Evolutionary conservation across 2,113 vertebrate genomes (phyloP).

Genomic region (Sinocyclocheilus maitianheensis): DNA sequence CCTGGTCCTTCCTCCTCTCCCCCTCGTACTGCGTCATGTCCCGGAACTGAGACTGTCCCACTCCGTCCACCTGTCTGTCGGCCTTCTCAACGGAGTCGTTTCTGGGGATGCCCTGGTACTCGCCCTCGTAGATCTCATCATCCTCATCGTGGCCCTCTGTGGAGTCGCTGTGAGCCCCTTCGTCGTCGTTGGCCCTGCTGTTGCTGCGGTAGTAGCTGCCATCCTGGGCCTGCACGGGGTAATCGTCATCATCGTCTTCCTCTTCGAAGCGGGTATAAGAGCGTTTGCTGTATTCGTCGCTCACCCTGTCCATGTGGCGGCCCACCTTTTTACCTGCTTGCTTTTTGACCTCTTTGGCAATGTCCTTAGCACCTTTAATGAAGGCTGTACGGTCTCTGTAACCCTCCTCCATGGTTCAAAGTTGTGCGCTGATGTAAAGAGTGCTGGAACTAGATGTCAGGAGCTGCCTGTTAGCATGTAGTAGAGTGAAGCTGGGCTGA

Average conservation of each 20-base stretch:
- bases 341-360: conserved; percentile 94
- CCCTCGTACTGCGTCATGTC: conserved; percentile 77
- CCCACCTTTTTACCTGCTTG: conserved; percentile 92
- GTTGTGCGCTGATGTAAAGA: conserved; percentile 27
- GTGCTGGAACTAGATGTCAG: conserved; percentile 57
- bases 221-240: conserved; percentile 71
- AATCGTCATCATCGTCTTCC: conserved; percentile 92
- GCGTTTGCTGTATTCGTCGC: conserved; percentile 91
- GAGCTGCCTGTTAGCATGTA: conserved; percentile 66
- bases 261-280: conserved; percentile 94
- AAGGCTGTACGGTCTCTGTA: conserved; percentile 93
- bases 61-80: conserved; percentile 64
- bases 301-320: conserved; percentile 84
- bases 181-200: conserved; percentile 84
- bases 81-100: conserved; percentile 81
- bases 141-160: conserved; percentile 97
- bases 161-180: conserved; percentile 91
- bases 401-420: conserved; percentile 85
- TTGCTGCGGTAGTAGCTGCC: conserved; percentile 82
- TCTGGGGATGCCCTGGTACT: conserved; percentile 95
- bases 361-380: conserved; percentile 95
- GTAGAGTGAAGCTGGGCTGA: conserved; percentile 49
- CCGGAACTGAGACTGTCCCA: conserved; percentile 72
- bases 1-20: conserved; percentile 84
- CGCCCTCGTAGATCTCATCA: conserved; percentile 96